A percentile compares a stretch with the other conserved stretches of the same genome.
These are phyloP conservation scores for Verasper variegatus DNA, from an alignment of 2,113 vertebrate species.

Conservation along the genomic window DNA sequence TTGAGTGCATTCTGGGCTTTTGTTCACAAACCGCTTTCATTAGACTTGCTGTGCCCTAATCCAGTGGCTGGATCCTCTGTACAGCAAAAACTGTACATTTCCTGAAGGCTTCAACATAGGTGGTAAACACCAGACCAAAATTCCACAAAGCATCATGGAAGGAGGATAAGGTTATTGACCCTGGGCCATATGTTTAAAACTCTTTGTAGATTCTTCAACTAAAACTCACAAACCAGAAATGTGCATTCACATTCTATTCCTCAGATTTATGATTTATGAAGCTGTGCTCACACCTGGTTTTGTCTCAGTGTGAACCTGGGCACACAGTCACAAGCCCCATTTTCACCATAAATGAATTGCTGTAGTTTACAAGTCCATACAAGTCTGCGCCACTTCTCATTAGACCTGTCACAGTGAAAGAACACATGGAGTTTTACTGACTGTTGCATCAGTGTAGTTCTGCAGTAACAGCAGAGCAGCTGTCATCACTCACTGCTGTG, in stretches of 20 bases:
- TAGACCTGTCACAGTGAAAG: neutral
- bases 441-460: neutral
- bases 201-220: neutral
- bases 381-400: neutral
- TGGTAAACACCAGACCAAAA: neutral
- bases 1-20: neutral
- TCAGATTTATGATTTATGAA: neutral
- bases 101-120: neutral
- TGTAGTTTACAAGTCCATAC: neutral
- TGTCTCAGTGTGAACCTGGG: neutral
- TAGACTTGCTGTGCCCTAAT: too few species aligned
- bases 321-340: neutral
- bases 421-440: neutral
- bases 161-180: neutral
- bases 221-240: neutral
- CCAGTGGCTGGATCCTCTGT: neutral
- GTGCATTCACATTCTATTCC: neutral
- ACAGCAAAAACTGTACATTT: too few species aligned
- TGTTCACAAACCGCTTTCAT: neutral
- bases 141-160: neutral
- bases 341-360: neutral
- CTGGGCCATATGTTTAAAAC: neutral
- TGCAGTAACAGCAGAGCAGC: neutral
- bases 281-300: neutral
- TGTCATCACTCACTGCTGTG: neutral